Evolutionary conservation across 2,888 invertebrate species (phyloP).

Genomic region (Spilosoma lubricipeda): DNA sequence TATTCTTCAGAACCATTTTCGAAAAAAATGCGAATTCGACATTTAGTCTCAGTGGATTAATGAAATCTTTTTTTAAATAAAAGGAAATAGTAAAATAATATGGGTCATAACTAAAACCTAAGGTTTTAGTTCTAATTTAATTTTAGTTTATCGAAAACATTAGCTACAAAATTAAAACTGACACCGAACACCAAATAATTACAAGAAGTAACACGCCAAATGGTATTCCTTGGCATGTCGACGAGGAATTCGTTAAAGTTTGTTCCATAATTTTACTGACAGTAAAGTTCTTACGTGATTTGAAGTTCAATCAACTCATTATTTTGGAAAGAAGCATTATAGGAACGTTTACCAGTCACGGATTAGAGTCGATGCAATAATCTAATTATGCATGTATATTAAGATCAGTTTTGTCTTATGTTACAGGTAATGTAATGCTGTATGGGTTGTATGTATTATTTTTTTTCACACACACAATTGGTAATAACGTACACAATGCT

Average conservation of each 20-base stretch:
- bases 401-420: too few relatives aligned
- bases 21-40: not conserved
- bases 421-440: too few relatives aligned
- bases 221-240: not conserved
- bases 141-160: not conserved
- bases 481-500: too few relatives aligned
- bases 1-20: constrained; percentile 30
- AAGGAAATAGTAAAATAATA: not conserved
- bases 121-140: not conserved
- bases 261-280: not conserved
- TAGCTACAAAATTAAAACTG: not conserved
- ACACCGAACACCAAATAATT: not conserved
- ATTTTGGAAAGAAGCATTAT: not conserved
- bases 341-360: not conserved
- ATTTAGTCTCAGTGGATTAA: not conserved
- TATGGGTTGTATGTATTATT: too few relatives aligned
- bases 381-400: not conserved
- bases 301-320: not conserved
- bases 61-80: not conserved
- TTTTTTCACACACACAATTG: too few relatives aligned
- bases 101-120: not conserved
- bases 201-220: not conserved
- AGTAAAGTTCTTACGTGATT: not conserved
- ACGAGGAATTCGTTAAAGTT: not conserved
- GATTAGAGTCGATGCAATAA: not conserved